Evolutionary conservation across 1,140 invertebrate species (phyloP).

Genomic region (Ericerus pela): DNA sequence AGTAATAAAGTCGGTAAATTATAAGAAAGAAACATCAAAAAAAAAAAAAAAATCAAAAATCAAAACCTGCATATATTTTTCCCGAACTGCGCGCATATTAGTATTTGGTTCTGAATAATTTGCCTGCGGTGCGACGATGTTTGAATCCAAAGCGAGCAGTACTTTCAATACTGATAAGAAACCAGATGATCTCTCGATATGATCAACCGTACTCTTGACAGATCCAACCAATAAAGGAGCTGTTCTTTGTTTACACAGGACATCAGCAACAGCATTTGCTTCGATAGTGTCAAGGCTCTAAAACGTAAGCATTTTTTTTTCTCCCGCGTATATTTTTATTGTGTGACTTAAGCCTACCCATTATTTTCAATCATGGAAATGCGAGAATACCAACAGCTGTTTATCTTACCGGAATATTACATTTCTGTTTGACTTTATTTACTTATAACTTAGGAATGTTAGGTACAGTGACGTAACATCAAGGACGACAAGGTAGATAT

Average conservation of each 20-base stretch:
- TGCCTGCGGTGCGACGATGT: slow-evolving; percentile 52
- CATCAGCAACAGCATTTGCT: slow-evolving; percentile 61
- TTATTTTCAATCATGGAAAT: too few relatives aligned
- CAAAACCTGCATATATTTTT: slow-evolving; percentile 33
- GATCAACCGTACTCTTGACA: slow-evolving; percentile 85
- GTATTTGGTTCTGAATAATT: slow-evolving; percentile 49
- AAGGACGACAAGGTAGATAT: too few relatives aligned
- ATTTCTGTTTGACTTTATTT: too few relatives aligned
- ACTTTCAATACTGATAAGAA: slow-evolving; percentile 65
- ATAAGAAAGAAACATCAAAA: slow-evolving; percentile 32
- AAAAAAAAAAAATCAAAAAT: too few relatives aligned
- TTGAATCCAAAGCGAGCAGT: slow-evolving; percentile 50
- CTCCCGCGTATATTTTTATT: too few relatives aligned
- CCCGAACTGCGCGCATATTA: slow-evolving; percentile 51
- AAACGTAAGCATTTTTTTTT: slow-evolving; percentile 30
- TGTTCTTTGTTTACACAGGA: slow-evolving; percentile 51
- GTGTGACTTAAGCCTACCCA: too few relatives aligned
- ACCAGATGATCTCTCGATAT: slow-evolving; percentile 78
- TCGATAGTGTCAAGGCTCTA: slow-evolving; percentile 74
- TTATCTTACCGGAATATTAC: too few relatives aligned
- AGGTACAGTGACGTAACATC: too few relatives aligned
- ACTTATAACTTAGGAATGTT: too few relatives aligned
- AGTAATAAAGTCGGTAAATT: too few relatives aligned
- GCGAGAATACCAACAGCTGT: too few relatives aligned
- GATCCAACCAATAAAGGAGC: slow-evolving; percentile 69